A percentile compares a stretch with the other conserved stretches of the same genome.
phyloP scores from a whole-genome alignment of 2,888 invertebrate species.

The Rutpela maculata region DNA sequence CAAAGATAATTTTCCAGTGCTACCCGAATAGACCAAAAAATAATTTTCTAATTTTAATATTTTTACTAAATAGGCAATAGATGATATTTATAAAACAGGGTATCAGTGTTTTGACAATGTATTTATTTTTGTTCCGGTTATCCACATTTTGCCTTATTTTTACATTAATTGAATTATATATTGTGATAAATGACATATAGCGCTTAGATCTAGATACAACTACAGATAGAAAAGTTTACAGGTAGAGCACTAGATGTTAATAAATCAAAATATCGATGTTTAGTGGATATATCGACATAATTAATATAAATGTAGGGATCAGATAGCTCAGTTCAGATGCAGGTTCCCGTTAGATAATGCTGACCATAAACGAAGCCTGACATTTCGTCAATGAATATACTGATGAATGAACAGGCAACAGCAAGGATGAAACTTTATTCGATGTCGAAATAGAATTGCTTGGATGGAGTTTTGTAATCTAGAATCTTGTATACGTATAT shows the following conservation, averaged over 20 bases:
- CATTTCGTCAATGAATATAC: too few species aligned
- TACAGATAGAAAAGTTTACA: constrained; percentile 33
- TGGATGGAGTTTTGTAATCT: not conserved
- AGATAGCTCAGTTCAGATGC: not conserved
- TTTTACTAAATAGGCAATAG: constrained; percentile 31
- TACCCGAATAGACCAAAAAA: constrained; percentile 45
- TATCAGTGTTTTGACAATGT: constrained; percentile 35
- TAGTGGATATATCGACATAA: not conserved
- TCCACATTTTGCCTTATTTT: not conserved
- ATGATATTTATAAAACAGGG: constrained; percentile 46
- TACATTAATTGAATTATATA: constrained; percentile 2
- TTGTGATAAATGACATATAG: constrained; percentile 24
- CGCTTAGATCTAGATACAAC: constrained; percentile 10
- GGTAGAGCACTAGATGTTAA: constrained; percentile 37
- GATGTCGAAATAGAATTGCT: not conserved
- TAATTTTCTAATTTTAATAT: constrained; percentile 16
- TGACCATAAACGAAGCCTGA: not conserved
- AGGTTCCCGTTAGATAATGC: not conserved
- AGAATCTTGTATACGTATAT: constrained; percentile 8
- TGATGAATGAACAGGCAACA: not conserved
- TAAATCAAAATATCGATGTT: constrained; percentile 12
- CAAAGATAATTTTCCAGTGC: constrained; percentile 18
- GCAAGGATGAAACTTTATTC: not conserved
- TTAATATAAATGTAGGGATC: constrained; percentile 2
- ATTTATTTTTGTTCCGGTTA: constrained; percentile 17